Conservation (phyloP, 2,797 vertebrate species). For the Parauchenoglanis ngamensis region DNA sequence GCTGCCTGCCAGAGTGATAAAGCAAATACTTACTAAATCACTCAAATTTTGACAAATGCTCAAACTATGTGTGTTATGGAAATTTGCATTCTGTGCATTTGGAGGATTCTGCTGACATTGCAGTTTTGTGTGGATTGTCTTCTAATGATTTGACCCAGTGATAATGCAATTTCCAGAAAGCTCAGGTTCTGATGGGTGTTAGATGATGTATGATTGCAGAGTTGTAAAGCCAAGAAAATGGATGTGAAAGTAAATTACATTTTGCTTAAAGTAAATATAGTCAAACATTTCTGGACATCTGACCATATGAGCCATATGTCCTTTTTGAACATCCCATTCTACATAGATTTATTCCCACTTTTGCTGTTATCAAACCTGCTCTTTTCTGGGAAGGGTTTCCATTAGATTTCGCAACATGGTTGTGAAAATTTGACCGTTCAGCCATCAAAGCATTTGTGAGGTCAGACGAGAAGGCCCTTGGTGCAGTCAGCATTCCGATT, state of each 20-base stretch:
- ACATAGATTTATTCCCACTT: neutral
- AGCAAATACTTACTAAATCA: neutral
- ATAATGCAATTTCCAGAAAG: neutral
- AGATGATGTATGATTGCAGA: neutral
- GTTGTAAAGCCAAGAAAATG: neutral
- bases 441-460: neutral
- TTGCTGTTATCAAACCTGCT: neutral
- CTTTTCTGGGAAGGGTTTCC: neutral
- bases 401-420: neutral
- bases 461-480: neutral
- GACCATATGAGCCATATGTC: neutral
- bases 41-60: constrained; percentile 1
- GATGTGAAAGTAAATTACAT: neutral
- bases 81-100: neutral
- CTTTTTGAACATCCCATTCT: neutral
- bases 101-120: neutral
- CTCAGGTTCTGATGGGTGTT: neutral
- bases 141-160: neutral
- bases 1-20: neutral
- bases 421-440: neutral
- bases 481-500: neutral
- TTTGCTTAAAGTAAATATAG: neutral
- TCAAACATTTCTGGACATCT: neutral
- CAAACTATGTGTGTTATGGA: neutral
- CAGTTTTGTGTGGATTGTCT: neutral